These are phyloP conservation scores for Alloplasta piceator DNA, from an alignment of 2,888 invertebrate genomes.

Conservation along the genomic window DNA sequence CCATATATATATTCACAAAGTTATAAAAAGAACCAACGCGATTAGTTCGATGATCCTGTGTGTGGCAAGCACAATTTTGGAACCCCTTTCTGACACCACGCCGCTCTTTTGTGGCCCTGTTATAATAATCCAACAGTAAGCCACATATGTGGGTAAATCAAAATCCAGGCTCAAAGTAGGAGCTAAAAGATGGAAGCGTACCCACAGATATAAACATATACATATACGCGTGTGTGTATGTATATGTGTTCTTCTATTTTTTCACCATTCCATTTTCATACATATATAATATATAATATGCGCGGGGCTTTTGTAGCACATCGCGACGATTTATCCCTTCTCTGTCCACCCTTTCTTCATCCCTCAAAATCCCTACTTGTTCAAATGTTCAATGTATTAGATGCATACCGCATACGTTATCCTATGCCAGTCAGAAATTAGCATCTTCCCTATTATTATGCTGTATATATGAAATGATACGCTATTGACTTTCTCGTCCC, in stretches of 20 bases:
- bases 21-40: constrained; percentile 4
- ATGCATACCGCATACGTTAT: constrained; percentile 26
- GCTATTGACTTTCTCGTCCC: too few relatives aligned
- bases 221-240: too few relatives aligned
- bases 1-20: constrained; percentile 8
- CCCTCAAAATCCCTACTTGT: constrained; percentile 51
- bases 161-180: constrained; percentile 61
- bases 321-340: constrained; percentile 55
- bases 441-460: constrained; percentile 47
- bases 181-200: constrained; percentile 25
- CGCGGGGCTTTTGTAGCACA: constrained; percentile 64
- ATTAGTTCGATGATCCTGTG: constrained; percentile 40
- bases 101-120: constrained; percentile 66
- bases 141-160: constrained; percentile 69
- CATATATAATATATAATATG: constrained; percentile 47
- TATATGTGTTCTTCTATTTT: too few relatives aligned
- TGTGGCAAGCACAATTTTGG: constrained; percentile 21
- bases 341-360: constrained; percentile 21
- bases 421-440: constrained; percentile 20
- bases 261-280: too few relatives aligned
- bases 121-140: constrained; percentile 69
- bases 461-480: not conserved
- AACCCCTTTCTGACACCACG: constrained; percentile 29
- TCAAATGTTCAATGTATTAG: constrained; percentile 46
- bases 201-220: constrained; percentile 28